Conservation (phyloP, 2,797 vertebrate genomes). For the Ceyx erithaca region DNA sequence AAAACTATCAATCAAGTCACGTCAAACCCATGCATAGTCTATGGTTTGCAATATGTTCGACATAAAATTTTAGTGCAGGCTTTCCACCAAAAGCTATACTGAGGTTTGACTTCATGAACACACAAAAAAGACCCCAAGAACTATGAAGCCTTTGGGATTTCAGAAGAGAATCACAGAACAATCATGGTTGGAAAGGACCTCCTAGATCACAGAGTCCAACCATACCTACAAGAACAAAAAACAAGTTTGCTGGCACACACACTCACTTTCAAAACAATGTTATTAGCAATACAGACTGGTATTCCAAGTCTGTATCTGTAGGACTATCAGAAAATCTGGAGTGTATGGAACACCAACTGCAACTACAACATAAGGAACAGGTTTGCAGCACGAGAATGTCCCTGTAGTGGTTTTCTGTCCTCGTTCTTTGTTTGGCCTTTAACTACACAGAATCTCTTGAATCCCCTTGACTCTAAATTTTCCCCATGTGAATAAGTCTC, state of each 20-base stretch:
- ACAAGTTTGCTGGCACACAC: background rate
- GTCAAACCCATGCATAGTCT: background rate
- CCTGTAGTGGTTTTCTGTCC: background rate
- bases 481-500: background rate
- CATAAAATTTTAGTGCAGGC: background rate
- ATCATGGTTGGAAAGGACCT: too few species aligned
- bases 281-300: background rate
- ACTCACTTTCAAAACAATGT: background rate
- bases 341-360: background rate
- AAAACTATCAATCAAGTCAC: background rate
- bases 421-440: background rate
- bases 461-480: background rate
- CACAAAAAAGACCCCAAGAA: background rate
- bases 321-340: background rate
- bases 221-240: too few species aligned
- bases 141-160: background rate
- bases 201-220: too few species aligned
- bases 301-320: background rate
- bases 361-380: background rate
- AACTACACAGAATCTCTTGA: background rate
- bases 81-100: conserved; percentile 4
- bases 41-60: background rate
- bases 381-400: background rate
- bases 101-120: background rate
- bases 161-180: background rate